Conservation (phyloP, 2,888 invertebrate species). For the Ectropis crepuscularia region DNA sequence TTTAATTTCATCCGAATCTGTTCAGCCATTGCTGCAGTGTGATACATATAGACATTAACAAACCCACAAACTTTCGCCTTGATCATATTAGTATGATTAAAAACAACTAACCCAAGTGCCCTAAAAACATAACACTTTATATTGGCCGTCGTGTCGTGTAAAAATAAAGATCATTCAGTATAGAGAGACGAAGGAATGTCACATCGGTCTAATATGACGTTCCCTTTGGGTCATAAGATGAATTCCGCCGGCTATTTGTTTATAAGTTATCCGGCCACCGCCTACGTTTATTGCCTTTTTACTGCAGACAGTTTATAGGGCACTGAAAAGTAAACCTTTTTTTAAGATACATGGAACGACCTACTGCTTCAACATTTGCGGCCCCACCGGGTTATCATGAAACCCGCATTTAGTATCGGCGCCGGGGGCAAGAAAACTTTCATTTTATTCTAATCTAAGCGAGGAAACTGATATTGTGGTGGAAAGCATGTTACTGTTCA, state of each 20-base stretch:
- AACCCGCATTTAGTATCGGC: constrained; percentile 15
- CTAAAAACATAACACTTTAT: too few species aligned
- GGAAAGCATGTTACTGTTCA: neutral
- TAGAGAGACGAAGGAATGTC: constrained; percentile 7
- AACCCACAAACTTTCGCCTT: too few species aligned
- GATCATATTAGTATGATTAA: too few species aligned
- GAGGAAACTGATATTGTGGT: constrained; percentile 2
- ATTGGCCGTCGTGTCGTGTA: too few species aligned
- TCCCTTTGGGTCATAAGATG: constrained; percentile 8
- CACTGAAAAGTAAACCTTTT: constrained; percentile 17
- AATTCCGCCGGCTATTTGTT: constrained; percentile 17
- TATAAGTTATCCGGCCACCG: constrained; percentile 11
- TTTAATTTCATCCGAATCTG: too few species aligned
- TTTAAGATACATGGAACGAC: constrained; percentile 14
- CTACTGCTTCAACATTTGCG: constrained; percentile 9
- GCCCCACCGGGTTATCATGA: constrained; percentile 15
- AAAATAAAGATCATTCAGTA: neutral
- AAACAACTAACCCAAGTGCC: too few species aligned
- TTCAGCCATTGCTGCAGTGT: too few species aligned
- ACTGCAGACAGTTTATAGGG: constrained; percentile 12
- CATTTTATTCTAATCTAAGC: constrained; percentile 14
- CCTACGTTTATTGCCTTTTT: constrained; percentile 15
- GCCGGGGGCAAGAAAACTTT: constrained; percentile 17
- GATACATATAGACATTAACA: too few species aligned
- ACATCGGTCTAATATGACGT: constrained; percentile 10